Percentiles rank a stretch among this genome's conserved stretches.
These are phyloP conservation scores for Probosciger aterrimus DNA, from an alignment of 2,113 vertebrate species.

Conservation along the genomic window DNA sequence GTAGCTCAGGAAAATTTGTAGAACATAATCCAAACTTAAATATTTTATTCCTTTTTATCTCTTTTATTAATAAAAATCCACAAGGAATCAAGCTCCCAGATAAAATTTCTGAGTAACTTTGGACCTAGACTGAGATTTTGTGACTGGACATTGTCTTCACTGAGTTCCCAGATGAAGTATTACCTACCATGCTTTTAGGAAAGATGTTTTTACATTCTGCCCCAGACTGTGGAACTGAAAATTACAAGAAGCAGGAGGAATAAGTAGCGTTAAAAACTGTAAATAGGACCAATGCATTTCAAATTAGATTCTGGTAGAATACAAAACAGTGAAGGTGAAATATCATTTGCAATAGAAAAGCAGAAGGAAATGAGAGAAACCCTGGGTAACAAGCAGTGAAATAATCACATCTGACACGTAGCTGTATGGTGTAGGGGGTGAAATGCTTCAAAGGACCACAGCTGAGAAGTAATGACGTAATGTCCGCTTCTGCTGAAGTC, in stretches of 20 bases:
- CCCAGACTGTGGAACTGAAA: background rate
- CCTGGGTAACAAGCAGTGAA: background rate
- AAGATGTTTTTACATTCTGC: background rate
- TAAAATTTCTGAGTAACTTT: background rate
- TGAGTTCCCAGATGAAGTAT: background rate
- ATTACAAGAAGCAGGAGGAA: background rate
- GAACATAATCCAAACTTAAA: background rate
- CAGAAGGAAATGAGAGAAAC: slow-evolving; percentile 11
- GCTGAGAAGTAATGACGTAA: background rate
- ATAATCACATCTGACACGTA: slow-evolving; percentile 12
- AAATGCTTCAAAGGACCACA: background rate
- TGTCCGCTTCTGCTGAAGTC: background rate
- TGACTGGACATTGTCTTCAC: background rate
- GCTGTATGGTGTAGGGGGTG: background rate
- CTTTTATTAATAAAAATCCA: background rate
- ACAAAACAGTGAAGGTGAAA: slow-evolving; percentile 1
- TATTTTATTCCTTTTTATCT: background rate
- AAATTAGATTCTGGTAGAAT: background rate
- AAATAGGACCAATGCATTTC: background rate
- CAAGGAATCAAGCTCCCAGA: background rate
- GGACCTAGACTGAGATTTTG: background rate
- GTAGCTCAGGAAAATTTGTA: background rate
- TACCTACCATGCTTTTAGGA: background rate
- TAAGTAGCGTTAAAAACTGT: background rate
- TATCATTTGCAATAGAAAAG: background rate